Conservation (phyloP, 1,140 invertebrate species). For the Dinoponera quadriceps region DNA sequence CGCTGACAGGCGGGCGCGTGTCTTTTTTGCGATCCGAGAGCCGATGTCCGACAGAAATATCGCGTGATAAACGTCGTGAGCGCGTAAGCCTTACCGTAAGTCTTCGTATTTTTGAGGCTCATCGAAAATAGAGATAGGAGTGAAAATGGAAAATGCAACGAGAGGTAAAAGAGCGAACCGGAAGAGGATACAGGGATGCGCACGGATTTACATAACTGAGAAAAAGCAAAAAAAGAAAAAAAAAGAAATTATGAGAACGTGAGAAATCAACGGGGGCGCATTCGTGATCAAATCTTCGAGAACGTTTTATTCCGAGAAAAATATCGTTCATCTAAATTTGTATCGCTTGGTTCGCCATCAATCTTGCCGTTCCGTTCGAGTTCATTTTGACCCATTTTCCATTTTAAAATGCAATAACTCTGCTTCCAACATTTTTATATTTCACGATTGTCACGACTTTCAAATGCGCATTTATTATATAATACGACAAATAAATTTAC, state of each 20-base stretch:
- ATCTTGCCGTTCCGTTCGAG: constrained; percentile 22
- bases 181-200: background rate
- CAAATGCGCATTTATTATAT: background rate
- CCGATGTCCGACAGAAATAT: constrained; percentile 46
- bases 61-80: constrained; percentile 22
- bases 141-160: constrained; percentile 31
- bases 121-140: constrained; percentile 28
- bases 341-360: constrained; percentile 15
- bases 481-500: background rate
- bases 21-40: constrained; percentile 40
- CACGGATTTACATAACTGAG: background rate
- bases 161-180: background rate
- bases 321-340: constrained; percentile 12
- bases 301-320: constrained; percentile 12
- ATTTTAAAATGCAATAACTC: constrained; percentile 30
- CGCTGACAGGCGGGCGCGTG: constrained; percentile 9
- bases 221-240: background rate
- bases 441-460: constrained; percentile 7
- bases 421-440: background rate
- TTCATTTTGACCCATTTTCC: constrained; percentile 23
- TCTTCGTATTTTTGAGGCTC: constrained; percentile 1
- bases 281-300: constrained; percentile 18
- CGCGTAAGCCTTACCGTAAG: constrained; percentile 12
- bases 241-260: background rate
- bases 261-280: background rate